Conservation (phyloP, 2,113 vertebrate species). For the human (Homo sapiens) region DNA sequence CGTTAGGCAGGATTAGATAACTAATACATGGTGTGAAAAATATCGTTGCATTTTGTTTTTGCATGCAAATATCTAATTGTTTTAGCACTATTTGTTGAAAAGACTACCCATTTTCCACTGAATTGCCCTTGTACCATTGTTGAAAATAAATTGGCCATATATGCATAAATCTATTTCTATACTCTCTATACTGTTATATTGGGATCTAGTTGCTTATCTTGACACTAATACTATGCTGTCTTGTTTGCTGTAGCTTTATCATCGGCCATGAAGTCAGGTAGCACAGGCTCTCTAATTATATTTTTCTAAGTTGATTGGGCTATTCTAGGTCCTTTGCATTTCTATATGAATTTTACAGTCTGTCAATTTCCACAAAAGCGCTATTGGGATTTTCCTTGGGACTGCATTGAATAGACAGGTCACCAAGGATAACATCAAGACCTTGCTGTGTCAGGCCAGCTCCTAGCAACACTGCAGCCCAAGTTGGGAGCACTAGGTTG, state of each 20-base stretch:
- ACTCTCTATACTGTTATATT: neutral
- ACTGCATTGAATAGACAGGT: neutral
- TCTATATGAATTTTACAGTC: neutral
- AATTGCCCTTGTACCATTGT: neutral
- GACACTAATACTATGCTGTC: neutral
- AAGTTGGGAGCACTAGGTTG: neutral
- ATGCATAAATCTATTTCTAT: neutral
- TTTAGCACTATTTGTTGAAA: neutral
- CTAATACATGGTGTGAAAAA: neutral
- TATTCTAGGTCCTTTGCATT: neutral
- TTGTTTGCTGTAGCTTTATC: neutral
- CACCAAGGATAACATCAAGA: neutral
- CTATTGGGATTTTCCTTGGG: neutral
- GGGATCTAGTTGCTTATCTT: neutral
- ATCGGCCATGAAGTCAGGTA: neutral
- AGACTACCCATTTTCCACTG: neutral
- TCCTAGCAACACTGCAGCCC: accelerated
- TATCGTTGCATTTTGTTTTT: neutral
- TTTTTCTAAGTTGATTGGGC: neutral
- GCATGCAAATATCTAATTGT: neutral
- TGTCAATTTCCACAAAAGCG: neutral
- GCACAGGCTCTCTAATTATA: neutral
- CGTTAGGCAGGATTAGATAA: neutral
- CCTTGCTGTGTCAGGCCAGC: neutral
- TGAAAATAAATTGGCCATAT: neutral